These are phyloP conservation scores for Pomatorhinus ruficollis DNA, from an alignment of 2,113 vertebrate genomes.

Conservation along the genomic window DNA sequence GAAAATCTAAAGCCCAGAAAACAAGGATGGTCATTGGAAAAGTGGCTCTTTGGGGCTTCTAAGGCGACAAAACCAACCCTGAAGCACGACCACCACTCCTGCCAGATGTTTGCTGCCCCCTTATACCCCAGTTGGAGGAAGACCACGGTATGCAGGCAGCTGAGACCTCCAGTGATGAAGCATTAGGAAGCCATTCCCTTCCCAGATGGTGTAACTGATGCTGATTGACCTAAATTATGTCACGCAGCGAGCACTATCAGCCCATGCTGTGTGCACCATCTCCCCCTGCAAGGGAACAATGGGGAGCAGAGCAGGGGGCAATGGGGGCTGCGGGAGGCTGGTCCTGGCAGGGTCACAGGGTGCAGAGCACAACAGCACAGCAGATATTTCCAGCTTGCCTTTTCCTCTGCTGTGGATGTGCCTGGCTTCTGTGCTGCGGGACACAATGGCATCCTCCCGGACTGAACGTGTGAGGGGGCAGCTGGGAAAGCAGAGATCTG, in stretches of 20 bases:
- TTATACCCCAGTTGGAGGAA: neutral
- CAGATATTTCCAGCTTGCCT: neutral
- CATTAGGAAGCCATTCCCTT: constrained; percentile 17
- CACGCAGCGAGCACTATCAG: neutral
- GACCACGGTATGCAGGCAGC: neutral
- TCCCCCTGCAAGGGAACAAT: constrained; percentile 24
- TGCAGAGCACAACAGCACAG: neutral
- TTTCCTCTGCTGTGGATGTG: neutral
- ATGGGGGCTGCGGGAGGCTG: neutral
- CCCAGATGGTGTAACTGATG: constrained; percentile 58
- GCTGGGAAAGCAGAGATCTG: neutral
- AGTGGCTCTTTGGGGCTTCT: neutral
- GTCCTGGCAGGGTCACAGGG: neutral
- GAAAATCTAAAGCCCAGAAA: neutral
- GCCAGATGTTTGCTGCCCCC: neutral
- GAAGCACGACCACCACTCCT: neutral
- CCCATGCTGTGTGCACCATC: constrained; percentile 31
- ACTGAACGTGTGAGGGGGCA: accelerated
- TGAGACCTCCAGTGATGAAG: neutral
- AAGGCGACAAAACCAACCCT: neutral
- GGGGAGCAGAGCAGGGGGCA: neutral
- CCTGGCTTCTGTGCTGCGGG: neutral
- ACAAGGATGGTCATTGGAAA: neutral
- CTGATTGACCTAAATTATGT: constrained; percentile 53
- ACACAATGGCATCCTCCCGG: neutral